phyloP scores from a whole-genome alignment of 2,797 vertebrate species.

The Cephalopachus bancanus region DNA sequence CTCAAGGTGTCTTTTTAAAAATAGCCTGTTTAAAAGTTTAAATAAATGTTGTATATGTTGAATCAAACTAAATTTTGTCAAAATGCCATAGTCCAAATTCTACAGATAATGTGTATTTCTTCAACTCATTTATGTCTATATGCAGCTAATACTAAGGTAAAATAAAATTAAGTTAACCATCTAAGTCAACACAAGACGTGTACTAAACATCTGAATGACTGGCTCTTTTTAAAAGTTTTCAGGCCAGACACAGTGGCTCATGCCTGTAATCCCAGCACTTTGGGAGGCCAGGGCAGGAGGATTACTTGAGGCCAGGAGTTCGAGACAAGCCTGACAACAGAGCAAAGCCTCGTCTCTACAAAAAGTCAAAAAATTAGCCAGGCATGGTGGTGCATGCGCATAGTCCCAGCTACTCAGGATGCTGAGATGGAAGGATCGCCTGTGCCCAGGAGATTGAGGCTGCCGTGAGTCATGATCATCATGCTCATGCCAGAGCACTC shows the following conservation, averaged over 20 bases:
- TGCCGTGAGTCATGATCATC: too few species aligned
- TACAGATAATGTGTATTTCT: neutral
- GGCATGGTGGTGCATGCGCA: too few species aligned
- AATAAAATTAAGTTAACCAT: neutral
- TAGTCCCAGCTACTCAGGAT: too few species aligned
- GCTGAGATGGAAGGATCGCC: too few species aligned
- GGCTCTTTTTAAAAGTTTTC: neutral
- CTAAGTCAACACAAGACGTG: neutral
- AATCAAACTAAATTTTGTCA: neutral
- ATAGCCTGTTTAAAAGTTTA: neutral
- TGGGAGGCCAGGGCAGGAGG: too few species aligned
- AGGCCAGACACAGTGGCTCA: neutral
- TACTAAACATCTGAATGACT: neutral
- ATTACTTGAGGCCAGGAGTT: too few species aligned
- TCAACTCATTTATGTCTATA: neutral
- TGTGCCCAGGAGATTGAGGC: too few species aligned
- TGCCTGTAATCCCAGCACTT: too few species aligned
- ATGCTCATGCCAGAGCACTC: too few species aligned
- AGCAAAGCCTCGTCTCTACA: too few species aligned
- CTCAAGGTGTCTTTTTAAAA: neutral
- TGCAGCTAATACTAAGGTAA: neutral
- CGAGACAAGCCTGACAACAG: too few species aligned
- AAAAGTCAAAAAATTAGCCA: too few species aligned
- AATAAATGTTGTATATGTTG: neutral
- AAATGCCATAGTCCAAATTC: neutral